Evolutionary conservation across 1,140 invertebrate genomes (phyloP).

Genomic region (Acromyrmex charruanus): DNA sequence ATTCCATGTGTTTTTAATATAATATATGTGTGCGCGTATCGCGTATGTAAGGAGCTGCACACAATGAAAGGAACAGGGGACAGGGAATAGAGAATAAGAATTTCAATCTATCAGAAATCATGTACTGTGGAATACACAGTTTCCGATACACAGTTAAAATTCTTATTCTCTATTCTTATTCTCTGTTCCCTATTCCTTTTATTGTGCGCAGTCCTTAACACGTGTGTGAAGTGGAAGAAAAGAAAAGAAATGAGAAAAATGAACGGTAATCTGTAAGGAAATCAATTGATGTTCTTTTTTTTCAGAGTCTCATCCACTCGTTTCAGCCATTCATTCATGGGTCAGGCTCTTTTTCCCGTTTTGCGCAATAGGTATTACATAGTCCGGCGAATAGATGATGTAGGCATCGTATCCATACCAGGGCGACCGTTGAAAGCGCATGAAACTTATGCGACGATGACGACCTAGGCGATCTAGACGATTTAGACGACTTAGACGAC

Average conservation of each 20-base stretch:
- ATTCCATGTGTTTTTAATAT: neutral
- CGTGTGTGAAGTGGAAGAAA: slow-evolving; percentile 31
- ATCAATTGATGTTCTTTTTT: slow-evolving; percentile 86
- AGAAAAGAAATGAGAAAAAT: slow-evolving; percentile 52
- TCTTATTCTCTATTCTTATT: too few relatives aligned
- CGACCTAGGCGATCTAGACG: neutral
- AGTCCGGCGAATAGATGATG: slow-evolving; percentile 60
- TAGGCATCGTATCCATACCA: slow-evolving; percentile 51
- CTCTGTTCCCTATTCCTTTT: too few relatives aligned
- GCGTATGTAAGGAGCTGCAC: neutral
- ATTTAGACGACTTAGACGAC: neutral
- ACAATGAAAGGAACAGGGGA: too few relatives aligned
- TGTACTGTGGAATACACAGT: too few relatives aligned
- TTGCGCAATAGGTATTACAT: slow-evolving; percentile 86
- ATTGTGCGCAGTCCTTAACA: neutral
- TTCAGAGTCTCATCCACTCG: slow-evolving; percentile 86
- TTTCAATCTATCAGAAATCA: too few relatives aligned
- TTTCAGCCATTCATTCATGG: slow-evolving; percentile 87
- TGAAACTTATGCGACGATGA: neutral
- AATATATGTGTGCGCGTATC: neutral
- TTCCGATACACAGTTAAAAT: too few relatives aligned
- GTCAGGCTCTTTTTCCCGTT: slow-evolving; percentile 87
- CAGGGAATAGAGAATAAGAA: too few relatives aligned
- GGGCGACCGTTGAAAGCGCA: slow-evolving; percentile 43
- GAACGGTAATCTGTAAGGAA: slow-evolving; percentile 77